These are phyloP conservation scores for Dinomys branickii DNA, from an alignment of 2,113 vertebrate species.

Conservation along the genomic window DNA sequence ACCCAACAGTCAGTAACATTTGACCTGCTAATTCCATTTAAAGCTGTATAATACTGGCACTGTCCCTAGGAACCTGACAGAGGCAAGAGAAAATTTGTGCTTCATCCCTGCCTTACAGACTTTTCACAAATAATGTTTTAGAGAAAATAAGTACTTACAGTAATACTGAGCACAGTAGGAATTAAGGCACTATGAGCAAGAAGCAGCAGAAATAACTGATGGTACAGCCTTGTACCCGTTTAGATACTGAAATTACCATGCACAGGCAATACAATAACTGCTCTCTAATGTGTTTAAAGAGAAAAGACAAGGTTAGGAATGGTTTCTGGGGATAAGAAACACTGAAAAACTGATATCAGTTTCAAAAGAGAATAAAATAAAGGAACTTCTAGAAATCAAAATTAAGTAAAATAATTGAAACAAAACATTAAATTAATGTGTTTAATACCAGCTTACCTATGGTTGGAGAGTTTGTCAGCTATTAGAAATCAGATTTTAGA, in stretches of 20 bases:
- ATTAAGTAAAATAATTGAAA: constrained; percentile 19
- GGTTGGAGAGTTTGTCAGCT: not conserved
- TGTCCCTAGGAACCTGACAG: not conserved
- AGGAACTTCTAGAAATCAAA: not conserved
- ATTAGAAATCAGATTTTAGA: not conserved
- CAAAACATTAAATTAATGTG: not conserved
- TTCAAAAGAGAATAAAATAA: not conserved
- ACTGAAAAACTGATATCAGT: not conserved
- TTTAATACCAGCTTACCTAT: not conserved
- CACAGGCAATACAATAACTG: not conserved
- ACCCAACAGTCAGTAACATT: not conserved
- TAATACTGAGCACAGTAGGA: not conserved
- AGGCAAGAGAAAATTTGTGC: not conserved
- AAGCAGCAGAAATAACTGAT: not conserved
- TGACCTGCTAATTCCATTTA: not conserved
- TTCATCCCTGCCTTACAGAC: not conserved
- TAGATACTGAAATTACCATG: not conserved
- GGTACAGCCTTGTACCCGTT: not conserved
- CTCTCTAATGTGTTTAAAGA: not conserved
- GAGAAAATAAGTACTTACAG: not conserved
- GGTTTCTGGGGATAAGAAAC: not conserved
- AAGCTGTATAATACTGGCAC: not conserved
- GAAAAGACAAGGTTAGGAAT: not conserved
- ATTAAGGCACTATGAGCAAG: not conserved
- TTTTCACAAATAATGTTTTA: not conserved